Percentiles rank a stretch among this genome's conserved stretches.
Evolutionary conservation across 64 coral and sea anemone species (phyloP).

Genomic region (Montipora foliosa): DNA sequence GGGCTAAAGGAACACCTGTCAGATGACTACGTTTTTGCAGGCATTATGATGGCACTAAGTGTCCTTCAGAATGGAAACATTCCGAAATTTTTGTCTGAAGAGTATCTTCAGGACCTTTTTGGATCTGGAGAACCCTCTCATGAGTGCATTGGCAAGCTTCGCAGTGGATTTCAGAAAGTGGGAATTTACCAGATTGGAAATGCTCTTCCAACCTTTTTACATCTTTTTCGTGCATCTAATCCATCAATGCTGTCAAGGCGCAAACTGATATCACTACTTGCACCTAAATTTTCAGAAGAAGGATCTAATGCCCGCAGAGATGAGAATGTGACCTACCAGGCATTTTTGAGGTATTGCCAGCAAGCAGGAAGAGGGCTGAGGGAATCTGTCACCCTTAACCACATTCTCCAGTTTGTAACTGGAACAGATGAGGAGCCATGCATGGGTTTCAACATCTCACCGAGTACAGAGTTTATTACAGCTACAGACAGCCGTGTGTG

Average conservation of each 20-base stretch:
- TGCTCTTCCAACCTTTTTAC: constrained; percentile 53
- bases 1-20: constrained; percentile 54
- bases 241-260: constrained; percentile 21
- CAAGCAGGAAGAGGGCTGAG: no score
- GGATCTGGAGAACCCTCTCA: neutral
- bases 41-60: constrained; percentile 62
- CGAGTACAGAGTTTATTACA: no score
- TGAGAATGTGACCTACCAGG: no score
- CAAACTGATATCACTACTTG: constrained; percentile 3
- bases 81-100: constrained; percentile 55
- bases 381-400: no score
- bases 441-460: no score
- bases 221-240: constrained; percentile 35
- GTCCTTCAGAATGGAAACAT: constrained; percentile 68
- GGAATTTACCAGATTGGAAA: constrained; percentile 45
- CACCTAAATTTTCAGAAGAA: no score
- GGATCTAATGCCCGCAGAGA: no score
- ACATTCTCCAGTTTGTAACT: constrained; percentile 56
- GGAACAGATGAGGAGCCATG: constrained; percentile 31
- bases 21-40: constrained; percentile 42
- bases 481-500: neutral
- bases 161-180: constrained; percentile 38
- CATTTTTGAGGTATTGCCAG: no score
- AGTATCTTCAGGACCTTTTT: constrained; percentile 57
- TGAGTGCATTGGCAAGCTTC: neutral